phyloP scores from a whole-genome alignment of 1,140 invertebrate genomes.

The Bemisia tabaci region DNA sequence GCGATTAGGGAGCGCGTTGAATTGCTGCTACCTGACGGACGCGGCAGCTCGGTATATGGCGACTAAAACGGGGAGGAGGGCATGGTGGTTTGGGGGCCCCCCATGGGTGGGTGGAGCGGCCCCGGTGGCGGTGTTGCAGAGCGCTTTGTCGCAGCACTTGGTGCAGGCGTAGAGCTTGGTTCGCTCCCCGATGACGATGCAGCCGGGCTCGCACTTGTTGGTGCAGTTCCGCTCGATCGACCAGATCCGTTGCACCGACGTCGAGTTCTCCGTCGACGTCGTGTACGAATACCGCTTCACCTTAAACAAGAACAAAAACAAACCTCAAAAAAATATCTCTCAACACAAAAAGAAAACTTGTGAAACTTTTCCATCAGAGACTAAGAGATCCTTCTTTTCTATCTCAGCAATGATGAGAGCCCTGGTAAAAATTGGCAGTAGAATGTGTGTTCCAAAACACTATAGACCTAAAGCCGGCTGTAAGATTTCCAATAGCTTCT shows the following conservation, averaged over 20 bases:
- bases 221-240: constrained; percentile 66
- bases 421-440: too few species aligned
- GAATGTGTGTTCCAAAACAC: too few species aligned
- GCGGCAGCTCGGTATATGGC: too few species aligned
- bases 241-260: constrained; percentile 59
- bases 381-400: neutral
- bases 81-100: too few species aligned
- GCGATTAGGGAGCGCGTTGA: too few species aligned
- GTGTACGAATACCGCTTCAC: constrained; percentile 70
- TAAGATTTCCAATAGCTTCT: too few species aligned
- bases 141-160: constrained; percentile 54
- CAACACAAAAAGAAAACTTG: neutral
- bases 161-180: constrained; percentile 74
- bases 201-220: constrained; percentile 65
- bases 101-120: constrained; percentile 3
- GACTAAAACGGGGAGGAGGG: too few species aligned
- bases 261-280: constrained; percentile 63
- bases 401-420: too few species aligned
- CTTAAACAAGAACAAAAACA: constrained; percentile 38
- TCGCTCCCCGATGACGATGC: constrained; percentile 67
- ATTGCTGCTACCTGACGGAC: too few species aligned
- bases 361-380: neutral
- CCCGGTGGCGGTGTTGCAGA: constrained; percentile 57
- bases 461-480: too few species aligned
- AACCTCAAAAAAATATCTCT: neutral